phyloP scores from a whole-genome alignment of 2,797 vertebrate genomes.

The Taeniopygia guttata region DNA sequence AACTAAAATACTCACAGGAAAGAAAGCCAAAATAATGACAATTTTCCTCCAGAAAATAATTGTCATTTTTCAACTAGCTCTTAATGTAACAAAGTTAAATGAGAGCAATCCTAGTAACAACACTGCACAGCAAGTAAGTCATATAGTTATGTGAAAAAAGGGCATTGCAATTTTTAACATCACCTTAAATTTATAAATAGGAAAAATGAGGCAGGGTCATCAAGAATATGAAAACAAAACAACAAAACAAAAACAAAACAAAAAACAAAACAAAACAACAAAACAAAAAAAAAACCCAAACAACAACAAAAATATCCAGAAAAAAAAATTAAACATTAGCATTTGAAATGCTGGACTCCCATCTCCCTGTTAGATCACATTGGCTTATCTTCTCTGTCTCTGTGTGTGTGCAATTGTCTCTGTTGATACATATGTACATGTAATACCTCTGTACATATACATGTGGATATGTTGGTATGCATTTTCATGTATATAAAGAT shows the following conservation, averaged over 20 bases:
- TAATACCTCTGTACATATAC: conserved; percentile 12
- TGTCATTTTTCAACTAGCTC: conserved; percentile 30
- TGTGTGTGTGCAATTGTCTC: neutral
- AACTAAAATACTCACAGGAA: conserved; percentile 24
- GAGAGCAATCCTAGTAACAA: neutral
- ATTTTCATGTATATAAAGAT: conserved; percentile 2
- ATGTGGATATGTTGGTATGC: conserved; percentile 14
- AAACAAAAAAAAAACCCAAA: neutral
- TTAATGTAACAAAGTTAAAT: conserved; percentile 23
- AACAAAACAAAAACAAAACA: neutral
- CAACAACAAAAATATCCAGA: neutral
- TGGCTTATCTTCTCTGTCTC: conserved; percentile 20
- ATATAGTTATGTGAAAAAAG: neutral
- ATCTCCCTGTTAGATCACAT: neutral
- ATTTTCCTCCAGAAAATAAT: conserved; percentile 27
- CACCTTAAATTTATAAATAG: conserved; percentile 18
- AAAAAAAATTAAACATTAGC: neutral
- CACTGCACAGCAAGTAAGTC: conserved; percentile 4
- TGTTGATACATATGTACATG: conserved; percentile 24
- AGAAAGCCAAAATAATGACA: conserved; percentile 39
- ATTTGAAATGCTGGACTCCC: neutral
- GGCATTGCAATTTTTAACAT: conserved; percentile 1
- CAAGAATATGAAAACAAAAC: neutral
- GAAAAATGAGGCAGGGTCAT: neutral
- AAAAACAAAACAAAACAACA: neutral